Evolutionary conservation across 2,888 invertebrate genomes (phyloP).

Genomic region (Helobdella robusta): DNA sequence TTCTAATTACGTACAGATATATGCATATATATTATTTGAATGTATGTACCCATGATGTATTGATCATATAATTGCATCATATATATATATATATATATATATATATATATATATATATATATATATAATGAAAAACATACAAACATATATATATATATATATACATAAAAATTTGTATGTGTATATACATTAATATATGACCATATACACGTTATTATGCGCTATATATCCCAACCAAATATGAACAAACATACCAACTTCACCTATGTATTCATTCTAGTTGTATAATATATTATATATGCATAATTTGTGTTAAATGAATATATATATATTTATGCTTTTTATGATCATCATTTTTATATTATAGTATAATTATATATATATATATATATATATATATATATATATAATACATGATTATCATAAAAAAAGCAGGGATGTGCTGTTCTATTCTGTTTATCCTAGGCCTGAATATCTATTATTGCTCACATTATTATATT

Average conservation of each 20-base stretch:
- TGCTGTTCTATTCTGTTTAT: no score
- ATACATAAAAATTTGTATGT: neutral
- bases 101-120: conserved; percentile 1
- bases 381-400: conserved; percentile 1
- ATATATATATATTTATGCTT: neutral
- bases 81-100: neutral
- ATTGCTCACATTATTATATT: no score
- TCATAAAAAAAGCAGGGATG: no score
- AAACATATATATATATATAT: neutral
- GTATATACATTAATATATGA: neutral
- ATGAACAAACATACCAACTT: no score
- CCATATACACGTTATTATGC: neutral
- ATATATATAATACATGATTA: no score
- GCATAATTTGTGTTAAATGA: neutral
- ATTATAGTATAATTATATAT: neutral
- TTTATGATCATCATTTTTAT: neutral
- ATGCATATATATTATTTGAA: no score
- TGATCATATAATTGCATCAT: neutral
- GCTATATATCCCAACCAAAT: no score
- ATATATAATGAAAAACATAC: neutral
- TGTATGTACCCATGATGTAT: no score
- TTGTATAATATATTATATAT: neutral
- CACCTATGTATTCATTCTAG: no score
- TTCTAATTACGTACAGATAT: no score
- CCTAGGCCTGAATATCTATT: no score